A percentile compares a stretch with the other conserved stretches of the same genome.
Conservation (phyloP, 2,888 invertebrate genomes). For the Cyclophora albipunctata region DNA sequence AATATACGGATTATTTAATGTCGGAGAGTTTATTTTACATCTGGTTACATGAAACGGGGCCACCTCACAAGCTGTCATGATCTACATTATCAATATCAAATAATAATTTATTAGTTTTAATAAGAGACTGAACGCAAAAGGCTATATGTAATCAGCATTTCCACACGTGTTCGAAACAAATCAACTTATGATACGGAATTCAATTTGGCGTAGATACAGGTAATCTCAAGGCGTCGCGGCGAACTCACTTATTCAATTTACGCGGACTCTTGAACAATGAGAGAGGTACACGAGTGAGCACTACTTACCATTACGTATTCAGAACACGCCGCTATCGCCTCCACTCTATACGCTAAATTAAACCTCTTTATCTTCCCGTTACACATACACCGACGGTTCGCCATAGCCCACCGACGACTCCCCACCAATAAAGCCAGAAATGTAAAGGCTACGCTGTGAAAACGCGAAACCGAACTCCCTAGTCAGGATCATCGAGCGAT, state of each 20-base stretch:
- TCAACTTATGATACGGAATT: conserved; percentile 33
- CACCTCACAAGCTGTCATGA: neutral
- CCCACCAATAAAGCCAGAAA: neutral
- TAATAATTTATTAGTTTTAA: no score
- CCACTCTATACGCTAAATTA: conserved; percentile 13
- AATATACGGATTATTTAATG: conserved; percentile 26
- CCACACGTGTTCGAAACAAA: conserved; percentile 13
- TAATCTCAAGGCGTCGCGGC: conserved; percentile 31
- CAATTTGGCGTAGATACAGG: conserved; percentile 38
- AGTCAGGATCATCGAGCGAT: conserved; percentile 50
- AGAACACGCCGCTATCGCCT: conserved; percentile 49
- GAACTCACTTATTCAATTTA: conserved; percentile 57
- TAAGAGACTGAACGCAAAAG: no score
- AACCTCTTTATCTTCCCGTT: conserved; percentile 2
- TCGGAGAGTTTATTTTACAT: conserved; percentile 12
- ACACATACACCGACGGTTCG: neutral
- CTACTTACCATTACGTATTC: conserved; percentile 71
- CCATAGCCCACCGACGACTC: neutral
- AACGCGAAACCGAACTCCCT: neutral
- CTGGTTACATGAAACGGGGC: neutral
- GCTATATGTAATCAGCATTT: no score
- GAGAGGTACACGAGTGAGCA: conserved; percentile 61
- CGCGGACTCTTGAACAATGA: conserved; percentile 35
- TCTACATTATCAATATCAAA: no score
- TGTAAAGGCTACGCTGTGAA: neutral